Base-by-base conservation (phyloP, 2,888 invertebrate species). In the Molorchus minor region DNA sequence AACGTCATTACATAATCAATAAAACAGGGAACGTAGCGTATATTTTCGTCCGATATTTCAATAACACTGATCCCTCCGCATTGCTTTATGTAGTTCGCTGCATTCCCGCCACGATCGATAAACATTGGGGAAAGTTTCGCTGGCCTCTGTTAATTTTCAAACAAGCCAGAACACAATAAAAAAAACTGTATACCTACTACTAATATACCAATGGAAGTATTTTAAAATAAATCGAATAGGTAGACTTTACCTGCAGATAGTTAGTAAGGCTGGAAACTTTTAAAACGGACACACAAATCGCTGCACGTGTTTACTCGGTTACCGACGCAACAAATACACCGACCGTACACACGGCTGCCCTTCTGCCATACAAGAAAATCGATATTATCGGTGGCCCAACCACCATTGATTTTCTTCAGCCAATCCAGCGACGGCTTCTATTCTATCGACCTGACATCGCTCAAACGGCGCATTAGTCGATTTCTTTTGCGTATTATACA, bases 391-490 rank as follows among this genome's bases (percentile, higher is more conserved):
- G 84, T 82, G 83, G 83, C 82, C 82, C 82, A 82, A 82, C 82
- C 83, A 80, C 84, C 87, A 89, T 88, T 88, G 87, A 87, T 87
- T 85, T 83, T 83, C 82, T 80, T 80, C 83, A 82, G 84, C 85
- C 85, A 85, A 88, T 87, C 87, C 85, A 87, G 86, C 85, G 85
- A 85, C 87, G 86, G 86, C 88, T 86, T 88, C 87, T 88, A 89
- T 89, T 87, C 84, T 85, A 89, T 89, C 88, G 89, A 89, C 87
- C 84, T 82, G 79, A 77, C 79, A 77, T 77, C 75, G 77, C 71
- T 75, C 71, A 69, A 69, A 65, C 56, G 64, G 74, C 75, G 73
- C 75, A 74, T 62, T 64, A 59, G 58, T 68, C 66, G 67, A 68
- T 69, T 63, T 52, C 52, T 29, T 41, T 10, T 20, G n/a, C n/a